Evolutionary conservation across 2,797 vertebrate species (phyloP).

Genomic region (Paramormyrops hopkinsi): DNA sequence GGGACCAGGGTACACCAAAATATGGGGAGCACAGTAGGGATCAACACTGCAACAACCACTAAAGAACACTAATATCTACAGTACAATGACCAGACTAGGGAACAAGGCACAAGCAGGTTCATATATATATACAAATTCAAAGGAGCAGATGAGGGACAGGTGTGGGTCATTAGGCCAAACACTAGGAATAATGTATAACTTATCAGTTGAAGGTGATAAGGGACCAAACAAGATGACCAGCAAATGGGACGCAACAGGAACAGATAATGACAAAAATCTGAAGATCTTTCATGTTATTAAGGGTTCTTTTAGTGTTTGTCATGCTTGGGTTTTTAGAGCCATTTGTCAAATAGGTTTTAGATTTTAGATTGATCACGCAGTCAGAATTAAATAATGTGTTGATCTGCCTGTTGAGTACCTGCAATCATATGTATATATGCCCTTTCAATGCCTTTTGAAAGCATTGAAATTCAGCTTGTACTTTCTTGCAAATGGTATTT

Average conservation of each 20-base stretch:
- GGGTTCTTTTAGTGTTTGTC: neutral
- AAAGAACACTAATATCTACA: neutral
- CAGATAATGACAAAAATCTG: neutral
- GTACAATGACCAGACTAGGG: neutral
- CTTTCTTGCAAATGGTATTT: neutral
- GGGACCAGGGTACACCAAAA: neutral
- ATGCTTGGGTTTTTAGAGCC: neutral
- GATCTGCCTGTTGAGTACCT: neutral
- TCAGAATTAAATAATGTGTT: neutral
- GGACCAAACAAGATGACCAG: neutral
- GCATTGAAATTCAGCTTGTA: neutral
- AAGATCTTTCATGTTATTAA: neutral
- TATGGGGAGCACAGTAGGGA: neutral
- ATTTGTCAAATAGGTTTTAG: neutral
- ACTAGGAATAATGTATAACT: neutral
- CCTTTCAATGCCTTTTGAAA: neutral
- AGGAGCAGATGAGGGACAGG: neutral
- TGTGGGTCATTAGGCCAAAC: neutral
- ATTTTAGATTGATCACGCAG: neutral
- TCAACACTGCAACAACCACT: neutral
- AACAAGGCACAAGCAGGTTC: neutral
- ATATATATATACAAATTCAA: neutral
- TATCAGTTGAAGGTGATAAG: neutral
- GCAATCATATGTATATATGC: neutral
- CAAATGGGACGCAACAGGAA: neutral